Base-by-base conservation (phyloP, 2,797 vertebrate genomes). In the Tauraco hartlaubi region DNA sequence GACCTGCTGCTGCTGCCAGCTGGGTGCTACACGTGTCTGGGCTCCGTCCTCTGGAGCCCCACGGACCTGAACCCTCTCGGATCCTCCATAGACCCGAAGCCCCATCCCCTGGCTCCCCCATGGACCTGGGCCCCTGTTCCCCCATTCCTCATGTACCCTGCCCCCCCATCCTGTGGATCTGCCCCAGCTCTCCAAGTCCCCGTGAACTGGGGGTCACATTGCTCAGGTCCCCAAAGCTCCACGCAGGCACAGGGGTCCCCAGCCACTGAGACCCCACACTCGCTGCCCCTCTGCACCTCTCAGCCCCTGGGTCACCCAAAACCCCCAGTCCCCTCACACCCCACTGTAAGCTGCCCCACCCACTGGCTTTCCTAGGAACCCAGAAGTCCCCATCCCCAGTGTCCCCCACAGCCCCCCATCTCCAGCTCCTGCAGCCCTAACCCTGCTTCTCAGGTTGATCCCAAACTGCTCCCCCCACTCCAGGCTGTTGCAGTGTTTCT, bases 11-110 rank as follows among this genome's bases (percentile, higher is more conserved):
- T 68, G 19, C 69, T 85, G 52, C 71, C 80, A 56, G 52, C 46
- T 77, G 55, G 17, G 54, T 20, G 35, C 31, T 63, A 23, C 55
- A 58, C 0, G 0, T 29, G 35, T 15, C 18, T 0, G 0, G 14
- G 11, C 49, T 61, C 22, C 8, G 7, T 66, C 4, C 19, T n/a
- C 31, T 28, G 19, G 4, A 52, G 20, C 6, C 29, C 33, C 15
- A 59, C 7, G 12, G 51, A 79, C 11, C 23, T 15, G 29, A 54
- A 85, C 21, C 10, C 14, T 72, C 25, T 28, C 29, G 64, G 33
- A 73, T n/a, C 21, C 35, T 17, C 12, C 9, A 5, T 2, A 31
- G 44, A 51, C 35, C 41, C 1, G 3, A 33, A 76, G 15, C 44
- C 46, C 26, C 18, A 19, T 29, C 12, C 20, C 19, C 54, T 72